A percentile compares a stretch with the other conserved stretches of the same genome.
Conservation (phyloP, 2,888 invertebrate genomes). For the Torymus texanus region DNA sequence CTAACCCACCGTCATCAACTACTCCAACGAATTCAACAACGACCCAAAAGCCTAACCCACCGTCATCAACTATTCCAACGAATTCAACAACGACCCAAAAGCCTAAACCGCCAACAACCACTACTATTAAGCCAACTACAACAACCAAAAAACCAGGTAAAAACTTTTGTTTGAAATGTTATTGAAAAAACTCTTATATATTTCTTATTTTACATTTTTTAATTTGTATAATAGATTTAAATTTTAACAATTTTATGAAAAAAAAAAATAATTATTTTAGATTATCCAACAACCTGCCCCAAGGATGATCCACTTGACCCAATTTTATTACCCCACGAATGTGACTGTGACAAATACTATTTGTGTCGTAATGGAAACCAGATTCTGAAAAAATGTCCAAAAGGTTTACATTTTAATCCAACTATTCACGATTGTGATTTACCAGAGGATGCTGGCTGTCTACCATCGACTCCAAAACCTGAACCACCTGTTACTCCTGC, state of each 20-base stretch:
- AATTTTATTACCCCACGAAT: slow-evolving; percentile 20
- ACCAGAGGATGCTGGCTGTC: slow-evolving; percentile 24
- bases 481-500: not conserved
- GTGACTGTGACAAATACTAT: slow-evolving; percentile 23
- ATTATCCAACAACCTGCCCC: slow-evolving; percentile 35
- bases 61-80: not conserved
- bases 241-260: not conserved
- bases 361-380: slow-evolving; percentile 3
- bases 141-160: slow-evolving; percentile 30
- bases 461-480: too few species aligned
- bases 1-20: too few species aligned
- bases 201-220: not conserved
- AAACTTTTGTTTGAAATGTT: not conserved
- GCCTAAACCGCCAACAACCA: not conserved
- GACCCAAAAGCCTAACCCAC: too few species aligned
- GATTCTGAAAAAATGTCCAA: slow-evolving; percentile 8
- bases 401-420: slow-evolving; percentile 29
- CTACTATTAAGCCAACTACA: not conserved
- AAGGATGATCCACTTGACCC: not conserved
- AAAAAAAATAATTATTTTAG: slow-evolving; percentile 2
- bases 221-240: not conserved
- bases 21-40: not conserved
- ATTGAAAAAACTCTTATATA: not conserved
- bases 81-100: not conserved
- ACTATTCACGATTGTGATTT: slow-evolving; percentile 13